These are phyloP conservation scores for Theropithecus gelada DNA, from an alignment of 2,113 vertebrate genomes.

Conservation along the genomic window DNA sequence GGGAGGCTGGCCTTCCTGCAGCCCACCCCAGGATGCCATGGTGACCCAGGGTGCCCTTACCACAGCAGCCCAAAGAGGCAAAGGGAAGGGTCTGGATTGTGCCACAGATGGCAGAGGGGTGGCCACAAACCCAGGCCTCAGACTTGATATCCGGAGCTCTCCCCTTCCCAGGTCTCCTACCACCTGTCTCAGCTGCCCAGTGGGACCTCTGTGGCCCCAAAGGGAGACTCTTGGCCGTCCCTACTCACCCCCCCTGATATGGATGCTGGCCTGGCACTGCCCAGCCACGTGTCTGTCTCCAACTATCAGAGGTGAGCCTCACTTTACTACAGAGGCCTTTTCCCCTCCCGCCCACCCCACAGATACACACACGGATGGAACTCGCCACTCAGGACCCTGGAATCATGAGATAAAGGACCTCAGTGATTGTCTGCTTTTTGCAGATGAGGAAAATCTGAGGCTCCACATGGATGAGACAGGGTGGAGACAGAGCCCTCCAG, in stretches of 20 bases:
- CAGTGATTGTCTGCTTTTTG: not conserved
- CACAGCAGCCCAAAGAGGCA: not conserved
- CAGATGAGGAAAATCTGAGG: not conserved
- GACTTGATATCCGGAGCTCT: not conserved
- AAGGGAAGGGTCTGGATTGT: not conserved
- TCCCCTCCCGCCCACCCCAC: not conserved
- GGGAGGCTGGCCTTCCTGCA: not conserved
- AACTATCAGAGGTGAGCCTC: not conserved
- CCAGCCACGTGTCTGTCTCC: not conserved
- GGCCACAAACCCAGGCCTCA: not conserved
- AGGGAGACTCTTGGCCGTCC: not conserved
- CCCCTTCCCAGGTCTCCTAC: not conserved
- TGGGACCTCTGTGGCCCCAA: not conserved
- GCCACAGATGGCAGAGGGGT: not conserved
- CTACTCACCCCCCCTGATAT: no score
- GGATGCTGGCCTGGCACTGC: not conserved
- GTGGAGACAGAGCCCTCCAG: not conserved
- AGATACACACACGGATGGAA: not conserved
- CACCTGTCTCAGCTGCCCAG: not conserved
- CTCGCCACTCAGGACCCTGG: not conserved
- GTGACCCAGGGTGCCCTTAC: not conserved
- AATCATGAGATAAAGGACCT: not conserved
- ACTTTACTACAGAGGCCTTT: not conserved
- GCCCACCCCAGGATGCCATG: not conserved
- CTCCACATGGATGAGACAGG: not conserved